Percentiles rank a stretch among this genome's conserved stretches.
phyloP scores from a whole-genome alignment of 2,888 invertebrate species.

The Noctua janthina region DNA sequence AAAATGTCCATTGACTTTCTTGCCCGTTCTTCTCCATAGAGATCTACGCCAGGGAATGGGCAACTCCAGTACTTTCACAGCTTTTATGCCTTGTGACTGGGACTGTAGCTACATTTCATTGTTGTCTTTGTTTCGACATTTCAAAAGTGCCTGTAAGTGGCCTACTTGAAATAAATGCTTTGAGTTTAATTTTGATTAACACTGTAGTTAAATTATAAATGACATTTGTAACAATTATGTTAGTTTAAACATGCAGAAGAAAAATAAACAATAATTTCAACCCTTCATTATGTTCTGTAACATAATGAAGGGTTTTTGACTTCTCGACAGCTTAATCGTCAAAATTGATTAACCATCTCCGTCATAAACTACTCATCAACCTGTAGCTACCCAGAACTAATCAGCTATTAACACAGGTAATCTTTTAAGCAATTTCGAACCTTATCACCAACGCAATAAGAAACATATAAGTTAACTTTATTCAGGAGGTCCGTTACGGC shows the following conservation, averaged over 20 bases:
- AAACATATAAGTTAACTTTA: constrained; percentile 3
- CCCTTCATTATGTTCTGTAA: not conserved
- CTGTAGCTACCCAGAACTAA: constrained; percentile 65
- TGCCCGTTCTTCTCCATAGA: too few relatives aligned
- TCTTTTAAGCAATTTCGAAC: constrained; percentile 1
- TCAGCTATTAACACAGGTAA: constrained; percentile 54
- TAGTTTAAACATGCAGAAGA: not conserved
- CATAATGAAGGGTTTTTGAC: constrained; percentile 39
- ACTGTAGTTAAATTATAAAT: not conserved
- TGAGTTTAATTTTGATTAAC: not conserved
- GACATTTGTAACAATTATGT: not conserved
- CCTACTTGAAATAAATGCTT: too few relatives aligned
- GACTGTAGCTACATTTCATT: too few relatives aligned
- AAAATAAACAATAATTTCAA: not conserved
- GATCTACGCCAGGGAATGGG: too few relatives aligned
- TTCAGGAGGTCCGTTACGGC: constrained; percentile 19
- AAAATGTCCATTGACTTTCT: too few relatives aligned
- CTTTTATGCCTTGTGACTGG: too few relatives aligned
- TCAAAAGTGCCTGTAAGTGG: too few relatives aligned
- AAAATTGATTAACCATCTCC: constrained; percentile 65
- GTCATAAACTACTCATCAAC: constrained; percentile 67
- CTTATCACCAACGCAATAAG: constrained; percentile 20
- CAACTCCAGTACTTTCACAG: too few relatives aligned
- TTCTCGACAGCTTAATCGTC: constrained; percentile 62
- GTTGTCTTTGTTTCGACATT: too few relatives aligned